Conservation (phyloP, 2,797 vertebrate species). For the Threskiornis aethiopicus region DNA sequence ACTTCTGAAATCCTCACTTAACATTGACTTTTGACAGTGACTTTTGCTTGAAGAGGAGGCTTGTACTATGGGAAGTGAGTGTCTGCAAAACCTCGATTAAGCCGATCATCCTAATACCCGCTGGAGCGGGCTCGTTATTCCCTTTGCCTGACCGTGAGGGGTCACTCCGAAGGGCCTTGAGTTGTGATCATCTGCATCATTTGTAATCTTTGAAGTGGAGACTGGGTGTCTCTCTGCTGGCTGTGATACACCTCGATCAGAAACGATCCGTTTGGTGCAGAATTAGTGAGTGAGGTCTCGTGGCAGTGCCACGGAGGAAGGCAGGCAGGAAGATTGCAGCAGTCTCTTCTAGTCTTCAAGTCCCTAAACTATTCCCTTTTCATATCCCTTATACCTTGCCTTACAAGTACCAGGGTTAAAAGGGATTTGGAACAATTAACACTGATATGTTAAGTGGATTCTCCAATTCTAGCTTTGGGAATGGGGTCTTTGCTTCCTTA, state of each 20-base stretch:
- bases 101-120: background rate
- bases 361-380: background rate
- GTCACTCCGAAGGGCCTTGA: background rate
- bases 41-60: background rate
- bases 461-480: background rate
- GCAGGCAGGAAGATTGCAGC: background rate
- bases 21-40: background rate
- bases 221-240: background rate
- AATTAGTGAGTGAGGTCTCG: background rate
- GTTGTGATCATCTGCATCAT: background rate
- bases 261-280: background rate
- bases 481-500: background rate
- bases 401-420: background rate
- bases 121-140: background rate
- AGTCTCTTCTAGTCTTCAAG: background rate
- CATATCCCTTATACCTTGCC: background rate
- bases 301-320: accelerated
- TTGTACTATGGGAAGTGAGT: background rate
- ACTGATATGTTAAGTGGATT: background rate
- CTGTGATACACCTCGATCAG: background rate
- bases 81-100: background rate
- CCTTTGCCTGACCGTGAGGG: background rate
- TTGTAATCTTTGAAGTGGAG: background rate
- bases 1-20: background rate
- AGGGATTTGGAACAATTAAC: background rate